phyloP scores from a whole-genome alignment of 2,113 vertebrate species.

The Centrocercus urophasianus region DNA sequence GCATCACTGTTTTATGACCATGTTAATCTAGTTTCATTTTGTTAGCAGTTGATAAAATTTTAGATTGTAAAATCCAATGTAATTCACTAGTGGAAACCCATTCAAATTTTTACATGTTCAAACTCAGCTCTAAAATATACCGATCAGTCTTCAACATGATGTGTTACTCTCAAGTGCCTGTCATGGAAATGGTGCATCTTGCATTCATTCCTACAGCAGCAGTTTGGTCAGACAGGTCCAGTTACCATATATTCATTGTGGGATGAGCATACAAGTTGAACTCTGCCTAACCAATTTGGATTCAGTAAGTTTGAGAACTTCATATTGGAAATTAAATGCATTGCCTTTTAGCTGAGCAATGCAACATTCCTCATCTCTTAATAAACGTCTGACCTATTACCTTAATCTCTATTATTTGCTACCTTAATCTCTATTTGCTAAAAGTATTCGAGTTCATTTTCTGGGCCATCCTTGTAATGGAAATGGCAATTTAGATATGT shows the following conservation, averaged over 20 bases:
- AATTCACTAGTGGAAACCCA: fast-evolving
- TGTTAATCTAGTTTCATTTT: slow-evolving; percentile 14
- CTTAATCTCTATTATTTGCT: background rate
- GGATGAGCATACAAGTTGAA: background rate
- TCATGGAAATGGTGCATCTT: background rate
- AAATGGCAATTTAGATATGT: background rate
- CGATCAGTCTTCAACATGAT: background rate
- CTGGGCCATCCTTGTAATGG: background rate
- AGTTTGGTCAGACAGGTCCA: background rate
- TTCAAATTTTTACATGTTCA: background rate
- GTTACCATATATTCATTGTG: background rate
- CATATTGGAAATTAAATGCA: background rate
- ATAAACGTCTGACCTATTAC: background rate
- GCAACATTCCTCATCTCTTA: background rate
- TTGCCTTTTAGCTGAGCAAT: background rate
- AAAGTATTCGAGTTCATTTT: background rate
- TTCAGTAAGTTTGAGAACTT: background rate
- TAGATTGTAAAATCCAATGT: background rate
- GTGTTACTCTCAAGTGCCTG: background rate
- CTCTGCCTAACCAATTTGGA: background rate
- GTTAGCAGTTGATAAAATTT: background rate
- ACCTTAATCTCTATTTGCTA: background rate
- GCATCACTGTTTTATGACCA: slow-evolving; percentile 1
- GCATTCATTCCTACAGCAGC: background rate
- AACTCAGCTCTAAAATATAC: background rate